phyloP scores from a whole-genome alignment of 1,140 invertebrate genomes.

The Drosophila erecta region DNA sequence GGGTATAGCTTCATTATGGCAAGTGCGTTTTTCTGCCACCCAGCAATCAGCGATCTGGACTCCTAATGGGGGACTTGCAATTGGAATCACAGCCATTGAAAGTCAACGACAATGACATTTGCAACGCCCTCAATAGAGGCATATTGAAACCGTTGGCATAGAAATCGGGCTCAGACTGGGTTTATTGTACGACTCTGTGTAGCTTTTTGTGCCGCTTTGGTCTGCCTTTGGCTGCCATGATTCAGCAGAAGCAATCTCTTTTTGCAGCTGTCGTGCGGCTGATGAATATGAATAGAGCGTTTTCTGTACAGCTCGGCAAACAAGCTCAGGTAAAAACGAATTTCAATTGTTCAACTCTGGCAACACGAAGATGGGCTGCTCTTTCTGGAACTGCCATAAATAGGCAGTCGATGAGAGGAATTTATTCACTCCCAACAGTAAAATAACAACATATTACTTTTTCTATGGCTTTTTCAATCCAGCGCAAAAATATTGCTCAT shows the following conservation, averaged over 20 bases:
- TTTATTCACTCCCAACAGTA: no score
- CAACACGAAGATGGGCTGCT: constrained; percentile 5
- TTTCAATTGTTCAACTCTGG: not conserved
- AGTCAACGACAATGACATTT: constrained; percentile 35
- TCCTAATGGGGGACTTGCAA: not conserved
- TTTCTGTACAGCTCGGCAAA: constrained; percentile 32
- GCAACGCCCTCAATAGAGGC: constrained; percentile 42
- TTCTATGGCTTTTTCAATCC: no score
- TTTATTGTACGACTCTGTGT: constrained; percentile 9
- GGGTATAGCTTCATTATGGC: constrained; percentile 14
- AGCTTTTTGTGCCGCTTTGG: constrained; percentile 9
- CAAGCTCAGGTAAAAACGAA: constrained; percentile 45
- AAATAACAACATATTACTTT: no score
- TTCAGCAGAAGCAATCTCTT: constrained; percentile 42
- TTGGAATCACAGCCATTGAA: constrained; percentile 8
- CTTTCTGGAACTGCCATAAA: not conserved
- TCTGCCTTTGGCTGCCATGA: constrained; percentile 30
- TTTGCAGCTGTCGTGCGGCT: constrained; percentile 47
- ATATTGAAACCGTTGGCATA: constrained; percentile 3
- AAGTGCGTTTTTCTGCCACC: constrained; percentile 18
- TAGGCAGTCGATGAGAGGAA: no score
- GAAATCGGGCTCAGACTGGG: constrained; percentile 32
- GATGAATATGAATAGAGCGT: constrained; percentile 47
- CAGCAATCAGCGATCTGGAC: not conserved
- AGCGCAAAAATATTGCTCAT: no score